Base-by-base conservation (phyloP, 2,888 invertebrate genomes). In the Amblyjoppa proteus region DNA sequence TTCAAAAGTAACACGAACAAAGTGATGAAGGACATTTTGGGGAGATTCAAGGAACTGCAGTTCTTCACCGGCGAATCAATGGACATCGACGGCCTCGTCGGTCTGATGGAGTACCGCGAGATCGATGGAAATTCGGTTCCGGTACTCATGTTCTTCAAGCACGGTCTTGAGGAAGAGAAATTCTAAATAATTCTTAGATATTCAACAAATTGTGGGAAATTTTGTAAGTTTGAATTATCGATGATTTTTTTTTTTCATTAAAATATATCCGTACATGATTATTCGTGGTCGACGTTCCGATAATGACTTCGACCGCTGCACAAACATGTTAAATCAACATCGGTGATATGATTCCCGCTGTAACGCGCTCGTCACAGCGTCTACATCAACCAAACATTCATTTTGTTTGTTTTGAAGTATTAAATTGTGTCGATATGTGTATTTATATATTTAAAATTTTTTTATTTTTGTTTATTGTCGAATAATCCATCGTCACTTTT, bases 81-180 rank as follows among this genome's bases (percentile, higher is more conserved):
- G 98, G 98, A 98, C 92, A 97, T 97, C 87, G 99, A 99, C 89
- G 99, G 98, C 89, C 97, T 98, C 96, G 97, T 99, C n/a, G 98
- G 97, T 86, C 96, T 99, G 94, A 96, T 98, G 95, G 99, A 99
- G 94, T 99, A 99, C 95, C 97, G 98, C 94, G 98, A 98, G 86
- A 96, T 98, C 84, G 96, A 98, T 90, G 98, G 97, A 74, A 95
- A 96, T 3, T 97, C 97, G 89, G 95, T 97, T 75, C 99, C 99
- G 74, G 96, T 98, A 90, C 95, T 99, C 94, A 98, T 99, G 97
- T 98, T 98, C 95, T 98, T 98, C 95, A 99, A 99, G 95, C 99
- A 99, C 91, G 99, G 99, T 87, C 96, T 99, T 87, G 96, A 97
- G 81, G 99, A 98, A 94, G 99, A 99, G 95, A 99, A 99, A 95